Conservation (phyloP, 2,888 invertebrate genomes). For the Ophion obscuratus region DNA sequence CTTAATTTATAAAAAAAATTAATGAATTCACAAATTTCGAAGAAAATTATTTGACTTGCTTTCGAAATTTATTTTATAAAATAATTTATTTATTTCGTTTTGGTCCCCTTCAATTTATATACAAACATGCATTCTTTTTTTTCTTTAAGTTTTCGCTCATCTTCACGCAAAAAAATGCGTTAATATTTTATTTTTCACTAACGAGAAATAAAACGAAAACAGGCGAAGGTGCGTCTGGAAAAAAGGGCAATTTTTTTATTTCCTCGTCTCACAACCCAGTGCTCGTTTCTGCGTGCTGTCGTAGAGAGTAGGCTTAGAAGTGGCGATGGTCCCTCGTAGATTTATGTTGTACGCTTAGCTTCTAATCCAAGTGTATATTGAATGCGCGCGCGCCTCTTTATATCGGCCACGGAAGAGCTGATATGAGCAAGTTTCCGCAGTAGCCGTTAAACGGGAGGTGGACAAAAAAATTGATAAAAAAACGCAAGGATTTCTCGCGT, state of each 20-base stretch:
- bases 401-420: slow-evolving; percentile 29
- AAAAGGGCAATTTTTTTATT: background rate
- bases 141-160: too few relatives aligned
- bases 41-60: too few relatives aligned
- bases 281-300: background rate
- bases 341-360: background rate
- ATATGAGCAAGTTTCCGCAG: slow-evolving; percentile 38
- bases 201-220: too few relatives aligned
- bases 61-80: too few relatives aligned
- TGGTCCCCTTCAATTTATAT: too few relatives aligned
- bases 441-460: background rate
- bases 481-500: slow-evolving; percentile 2
- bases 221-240: too few relatives aligned
- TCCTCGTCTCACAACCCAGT: background rate
- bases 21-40: background rate
- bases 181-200: too few relatives aligned
- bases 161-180: too few relatives aligned
- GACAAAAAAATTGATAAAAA: background rate
- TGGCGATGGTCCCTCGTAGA: slow-evolving; percentile 4
- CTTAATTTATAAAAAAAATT: background rate
- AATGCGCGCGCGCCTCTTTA: slow-evolving; percentile 35
- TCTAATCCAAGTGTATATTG: background rate
- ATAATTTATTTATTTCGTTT: too few relatives aligned
- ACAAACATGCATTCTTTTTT: too few relatives aligned
- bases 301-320: background rate